phyloP scores from a whole-genome alignment of 2,113 vertebrate genomes.

The Seriola rivoliana region DNA sequence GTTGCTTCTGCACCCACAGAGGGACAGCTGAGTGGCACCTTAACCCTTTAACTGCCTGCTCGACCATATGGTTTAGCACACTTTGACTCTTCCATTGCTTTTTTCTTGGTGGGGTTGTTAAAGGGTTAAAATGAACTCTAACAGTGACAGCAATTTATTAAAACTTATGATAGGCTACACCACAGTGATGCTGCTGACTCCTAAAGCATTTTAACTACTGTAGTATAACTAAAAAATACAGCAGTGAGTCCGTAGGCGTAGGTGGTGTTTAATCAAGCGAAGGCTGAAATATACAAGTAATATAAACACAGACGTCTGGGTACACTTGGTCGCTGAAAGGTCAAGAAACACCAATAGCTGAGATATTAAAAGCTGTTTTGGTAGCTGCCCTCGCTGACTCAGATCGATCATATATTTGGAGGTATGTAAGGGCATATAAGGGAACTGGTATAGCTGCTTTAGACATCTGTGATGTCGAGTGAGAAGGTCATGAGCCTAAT shows the following conservation, averaged over 20 bases:
- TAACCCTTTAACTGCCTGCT: too few species aligned
- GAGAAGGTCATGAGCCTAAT: neutral
- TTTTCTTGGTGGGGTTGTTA: too few species aligned
- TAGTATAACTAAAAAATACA: neutral
- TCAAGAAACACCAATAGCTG: conserved; percentile 2
- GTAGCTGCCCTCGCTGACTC: neutral
- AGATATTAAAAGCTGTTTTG: neutral
- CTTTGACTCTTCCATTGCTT: too few species aligned
- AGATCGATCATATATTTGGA: neutral
- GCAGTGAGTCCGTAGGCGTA: neutral
- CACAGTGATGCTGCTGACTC: neutral
- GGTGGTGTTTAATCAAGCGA: neutral
- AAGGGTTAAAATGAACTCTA: conserved; percentile 7
- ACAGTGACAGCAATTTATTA: neutral
- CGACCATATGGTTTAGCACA: too few species aligned
- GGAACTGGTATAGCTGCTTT: neutral
- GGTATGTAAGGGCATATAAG: neutral
- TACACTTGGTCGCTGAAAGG: conserved; percentile 1
- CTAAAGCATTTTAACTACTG: neutral
- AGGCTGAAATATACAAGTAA: neutral
- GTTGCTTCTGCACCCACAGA: neutral
- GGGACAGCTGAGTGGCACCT: conserved; percentile 4
- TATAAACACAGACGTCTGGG: neutral
- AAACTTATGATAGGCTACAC: conserved; percentile 21
- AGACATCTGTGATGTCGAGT: neutral